Evolutionary conservation across 2,797 vertebrate genomes (phyloP).

Genomic region (Hephaestus fuliginosus): DNA sequence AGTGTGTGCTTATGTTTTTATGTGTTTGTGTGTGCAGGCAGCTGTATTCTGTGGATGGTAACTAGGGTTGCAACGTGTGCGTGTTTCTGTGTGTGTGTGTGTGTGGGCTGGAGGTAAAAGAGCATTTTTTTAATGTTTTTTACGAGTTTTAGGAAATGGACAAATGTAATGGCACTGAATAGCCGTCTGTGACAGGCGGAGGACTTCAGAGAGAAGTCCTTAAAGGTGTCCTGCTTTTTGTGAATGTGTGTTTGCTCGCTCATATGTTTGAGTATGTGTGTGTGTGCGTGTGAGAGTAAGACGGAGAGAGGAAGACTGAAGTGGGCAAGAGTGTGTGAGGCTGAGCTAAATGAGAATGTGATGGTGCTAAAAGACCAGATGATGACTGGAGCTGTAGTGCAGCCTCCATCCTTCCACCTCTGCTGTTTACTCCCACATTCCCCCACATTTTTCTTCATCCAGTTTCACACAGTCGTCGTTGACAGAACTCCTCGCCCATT

Average conservation of each 20-base stretch:
- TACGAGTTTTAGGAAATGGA: conserved; percentile 48
- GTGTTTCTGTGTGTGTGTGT: conserved; percentile 10
- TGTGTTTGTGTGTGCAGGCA: conserved; percentile 48
- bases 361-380: conserved; percentile 64
- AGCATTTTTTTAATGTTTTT: conserved; percentile 35
- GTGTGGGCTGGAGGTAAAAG: conserved; percentile 1
- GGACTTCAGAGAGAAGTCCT: conserved; percentile 16
- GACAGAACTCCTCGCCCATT: conserved; percentile 45
- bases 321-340: conserved; percentile 20
- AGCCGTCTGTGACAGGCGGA: conserved; percentile 28
- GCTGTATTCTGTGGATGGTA: conserved; percentile 46
- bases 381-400: conserved; percentile 49
- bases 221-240: conserved; percentile 14
- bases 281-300: neutral
- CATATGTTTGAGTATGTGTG: conserved; percentile 11
- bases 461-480: conserved; percentile 13
- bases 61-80: conserved; percentile 25
- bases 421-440: conserved; percentile 4
- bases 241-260: conserved; percentile 8
- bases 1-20: conserved; percentile 40
- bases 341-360: conserved; percentile 55
- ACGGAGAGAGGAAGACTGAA: conserved; percentile 15
- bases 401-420: conserved; percentile 35
- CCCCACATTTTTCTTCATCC: conserved; percentile 5
- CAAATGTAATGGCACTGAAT: conserved; percentile 36